Conservation (phyloP, 2,888 invertebrate genomes). For the Seladonia tumulorum region DNA sequence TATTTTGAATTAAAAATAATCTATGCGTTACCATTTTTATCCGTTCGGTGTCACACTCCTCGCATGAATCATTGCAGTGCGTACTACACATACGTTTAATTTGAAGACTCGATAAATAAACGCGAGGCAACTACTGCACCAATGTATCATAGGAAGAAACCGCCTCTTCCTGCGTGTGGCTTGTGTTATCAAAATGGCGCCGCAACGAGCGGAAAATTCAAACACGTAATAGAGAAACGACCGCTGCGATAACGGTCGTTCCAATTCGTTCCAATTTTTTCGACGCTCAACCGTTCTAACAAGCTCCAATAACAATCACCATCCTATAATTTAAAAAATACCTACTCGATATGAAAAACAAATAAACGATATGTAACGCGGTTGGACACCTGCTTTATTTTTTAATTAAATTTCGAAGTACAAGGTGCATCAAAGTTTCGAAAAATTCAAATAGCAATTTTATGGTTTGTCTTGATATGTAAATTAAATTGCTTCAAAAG, state of each 20-base stretch:
- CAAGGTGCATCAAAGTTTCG: neutral
- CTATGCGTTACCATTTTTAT: slow-evolving; percentile 25
- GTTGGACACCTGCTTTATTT: neutral
- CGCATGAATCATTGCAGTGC: neutral
- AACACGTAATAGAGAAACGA: neutral
- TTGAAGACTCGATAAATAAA: neutral
- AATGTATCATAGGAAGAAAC: neutral
- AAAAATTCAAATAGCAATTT: neutral
- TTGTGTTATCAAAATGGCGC: slow-evolving; percentile 42
- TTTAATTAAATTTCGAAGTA: neutral
- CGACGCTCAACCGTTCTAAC: no score
- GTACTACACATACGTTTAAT: slow-evolving; percentile 14
- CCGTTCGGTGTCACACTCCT: neutral
- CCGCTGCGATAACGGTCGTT: neutral
- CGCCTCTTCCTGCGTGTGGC: slow-evolving; percentile 26
- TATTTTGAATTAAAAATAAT: neutral
- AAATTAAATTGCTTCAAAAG: neutral
- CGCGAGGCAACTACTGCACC: neutral
- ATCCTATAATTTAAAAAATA: neutral
- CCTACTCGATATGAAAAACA: neutral
- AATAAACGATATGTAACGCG: neutral
- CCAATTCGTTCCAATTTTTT: neutral
- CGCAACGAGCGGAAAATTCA: slow-evolving; percentile 24
- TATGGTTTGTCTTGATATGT: neutral
- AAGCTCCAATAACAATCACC: slow-evolving; percentile 9